Evolutionary conservation across 23 tunicate species (phyloP), one percentile per base, ranked within the genome.

Genomic region (Aplidium turbinatum): DNA sequence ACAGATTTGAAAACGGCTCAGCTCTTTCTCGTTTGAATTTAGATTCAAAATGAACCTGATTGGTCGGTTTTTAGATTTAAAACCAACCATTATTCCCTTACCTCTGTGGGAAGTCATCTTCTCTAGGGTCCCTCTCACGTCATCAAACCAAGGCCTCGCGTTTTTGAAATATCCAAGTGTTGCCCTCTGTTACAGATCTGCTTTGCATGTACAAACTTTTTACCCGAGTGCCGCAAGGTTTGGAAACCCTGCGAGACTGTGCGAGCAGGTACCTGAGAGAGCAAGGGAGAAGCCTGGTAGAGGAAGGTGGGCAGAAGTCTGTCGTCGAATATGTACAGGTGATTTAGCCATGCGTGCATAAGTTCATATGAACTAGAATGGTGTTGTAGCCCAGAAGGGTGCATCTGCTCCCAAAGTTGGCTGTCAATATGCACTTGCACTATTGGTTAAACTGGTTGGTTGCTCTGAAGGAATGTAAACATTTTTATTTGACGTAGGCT

Each of bases 271-370:
- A 88, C 63, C 76, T 95, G 20, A 52, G 99, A 31, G 99, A 83
- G 36, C 87, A 88, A 51, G 99, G 99, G 9, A 95, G 89, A 58
- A 79, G 87, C 22, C 47, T 95, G 47, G 92, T 95, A 27, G 87
- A 82, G 31, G 99, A 95, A 32, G 78, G 87, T 3, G 93, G 85
- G 1, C 91, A 85, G 42, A 95, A 95, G 54, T 72, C 99, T 0
- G 86, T 92, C 21, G 85, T 92, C 16, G 99, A 95, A 26, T 95
- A 77, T 35, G 80, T 95, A 11, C 96, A 95, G 86, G 99, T 90
- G 18, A 13, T 26, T 21, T n/a, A n/a, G n/a, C n/a, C n/a, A n/a
- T n/a, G n/a, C n/a, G n/a, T n/a, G n/a, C n/a, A n/a, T n/a, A n/a
- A n/a, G n/a, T n/a, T n/a, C n/a, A n/a, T n/a, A n/a, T n/a, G n/a